Evolutionary conservation across 2,797 vertebrate genomes (phyloP).

Genomic region (Phoeniculus purpureus): DNA sequence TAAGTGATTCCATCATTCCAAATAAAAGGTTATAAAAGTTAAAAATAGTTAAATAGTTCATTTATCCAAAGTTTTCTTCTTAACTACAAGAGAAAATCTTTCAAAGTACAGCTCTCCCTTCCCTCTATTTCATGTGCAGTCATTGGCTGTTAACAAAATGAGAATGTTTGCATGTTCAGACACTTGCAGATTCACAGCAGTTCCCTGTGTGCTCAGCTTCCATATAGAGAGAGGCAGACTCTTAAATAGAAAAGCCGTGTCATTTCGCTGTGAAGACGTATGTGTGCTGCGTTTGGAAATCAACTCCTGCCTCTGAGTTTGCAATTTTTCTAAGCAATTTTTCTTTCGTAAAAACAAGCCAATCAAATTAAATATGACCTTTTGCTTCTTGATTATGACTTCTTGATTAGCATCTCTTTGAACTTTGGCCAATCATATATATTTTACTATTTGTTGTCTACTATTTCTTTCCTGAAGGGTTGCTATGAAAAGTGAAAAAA

Average conservation of each 20-base stretch:
- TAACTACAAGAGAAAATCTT: neutral
- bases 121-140: neutral
- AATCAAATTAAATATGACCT: constrained; percentile 49
- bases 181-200: neutral
- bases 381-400: constrained; percentile 46
- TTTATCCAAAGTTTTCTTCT: neutral
- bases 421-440: constrained; percentile 31
- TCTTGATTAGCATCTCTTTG: constrained; percentile 46
- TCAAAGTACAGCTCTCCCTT: neutral
- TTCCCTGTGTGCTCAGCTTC: neutral
- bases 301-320: constrained; percentile 1
- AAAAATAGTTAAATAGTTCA: neutral
- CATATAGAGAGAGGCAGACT: neutral
- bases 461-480: neutral
- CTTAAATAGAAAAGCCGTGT: neutral
- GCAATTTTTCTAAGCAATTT: constrained; percentile 14
- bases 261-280: neutral
- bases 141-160: neutral
- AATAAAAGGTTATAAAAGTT: constrained; percentile 6
- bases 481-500: neutral
- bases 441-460: constrained; percentile 26
- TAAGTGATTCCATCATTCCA: neutral
- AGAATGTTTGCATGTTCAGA: neutral
- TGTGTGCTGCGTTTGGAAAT: neutral
- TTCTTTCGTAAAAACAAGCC: constrained; percentile 43